Conservation (phyloP, 2,113 vertebrate genomes). For the Aptenodytes forsteri region DNA sequence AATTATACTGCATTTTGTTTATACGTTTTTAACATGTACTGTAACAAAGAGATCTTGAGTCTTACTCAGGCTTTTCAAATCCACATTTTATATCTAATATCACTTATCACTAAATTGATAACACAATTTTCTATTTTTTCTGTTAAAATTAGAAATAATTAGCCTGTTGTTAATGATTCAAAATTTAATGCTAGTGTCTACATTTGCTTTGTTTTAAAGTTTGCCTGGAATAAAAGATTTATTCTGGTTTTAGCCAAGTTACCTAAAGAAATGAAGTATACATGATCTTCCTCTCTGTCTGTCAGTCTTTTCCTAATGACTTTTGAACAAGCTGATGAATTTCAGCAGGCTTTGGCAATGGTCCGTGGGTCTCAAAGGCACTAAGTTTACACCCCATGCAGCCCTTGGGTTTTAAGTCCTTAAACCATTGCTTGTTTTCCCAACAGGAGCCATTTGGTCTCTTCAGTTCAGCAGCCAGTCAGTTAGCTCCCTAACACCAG, state of each 20-base stretch:
- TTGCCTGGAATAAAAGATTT: not conserved
- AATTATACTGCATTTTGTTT: not conserved
- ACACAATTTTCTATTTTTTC: not conserved
- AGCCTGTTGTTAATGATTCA: not conserved
- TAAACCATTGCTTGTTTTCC: not conserved
- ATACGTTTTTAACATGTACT: not conserved
- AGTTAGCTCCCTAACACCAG: not conserved
- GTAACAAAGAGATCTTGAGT: not conserved
- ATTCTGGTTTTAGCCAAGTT: not conserved
- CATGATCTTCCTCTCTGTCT: not conserved
- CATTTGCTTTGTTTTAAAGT: not conserved
- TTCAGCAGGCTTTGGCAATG: not conserved
- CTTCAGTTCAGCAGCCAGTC: not conserved
- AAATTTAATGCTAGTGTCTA: not conserved
- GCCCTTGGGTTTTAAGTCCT: not conserved
- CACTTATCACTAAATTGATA: not conserved
- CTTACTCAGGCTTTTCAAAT: not conserved
- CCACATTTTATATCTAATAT: not conserved
- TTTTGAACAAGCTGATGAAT: not conserved
- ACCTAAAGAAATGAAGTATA: not conserved
- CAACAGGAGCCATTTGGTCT: not conserved
- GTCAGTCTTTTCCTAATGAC: not conserved
- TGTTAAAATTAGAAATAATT: not conserved
- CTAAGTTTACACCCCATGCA: not conserved
- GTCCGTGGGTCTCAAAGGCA: not conserved